Evolutionary conservation across 1,140 invertebrate species (phyloP), one percentile per base, ranked within the genome.

Genomic region (Schlechtendalia chinensis): DNA sequence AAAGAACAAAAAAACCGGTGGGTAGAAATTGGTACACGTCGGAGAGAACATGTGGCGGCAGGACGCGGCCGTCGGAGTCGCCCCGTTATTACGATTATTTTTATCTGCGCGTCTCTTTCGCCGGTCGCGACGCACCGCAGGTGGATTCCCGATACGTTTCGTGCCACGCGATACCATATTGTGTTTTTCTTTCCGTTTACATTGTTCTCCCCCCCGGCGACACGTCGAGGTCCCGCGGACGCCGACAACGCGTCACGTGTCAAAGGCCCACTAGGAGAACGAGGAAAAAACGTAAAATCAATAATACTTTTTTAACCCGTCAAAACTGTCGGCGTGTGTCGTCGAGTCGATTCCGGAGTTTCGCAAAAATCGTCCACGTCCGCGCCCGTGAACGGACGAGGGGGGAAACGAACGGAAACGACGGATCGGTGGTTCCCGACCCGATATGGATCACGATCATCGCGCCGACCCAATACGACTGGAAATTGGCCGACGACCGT

Each of bases 141-240:
- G 67, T 69, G 67, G 50, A 69, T 54, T 29, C 29, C 19, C 54
- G 32, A 74, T 22, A 50, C 50, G 56, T 24, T 22, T 50, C 8
- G 39, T 56, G n/a, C 53, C 72, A 59, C 45, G 27, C 24, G 74
- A 77, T 77, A 77, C 74, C 19, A 77, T 77, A 59, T 54, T 77
- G 39, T 4, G 12, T 22, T 69, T 27, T 50, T 50, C 47, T 50
- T 67, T 45, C 45, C 17, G 32, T 69, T 69, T 39, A 3, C 11
- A 6, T 50, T 50, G 8, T 50, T 12, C 47, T 14, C 47, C 14
- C 47, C 47, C 47, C 12, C 47, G 47, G 47, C 11, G 11, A 50
- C 47, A 50, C 47, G 47, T 50, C n/a, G 14, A 47, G 27, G 67
- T 50, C 67, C 67, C 67, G 67, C 67, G 47, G 22, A 69, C 67